Percentiles rank a stretch among this genome's conserved stretches.
Conservation (phyloP, 2,888 invertebrate species). For the Drosophila pseudotalamancana region DNA sequence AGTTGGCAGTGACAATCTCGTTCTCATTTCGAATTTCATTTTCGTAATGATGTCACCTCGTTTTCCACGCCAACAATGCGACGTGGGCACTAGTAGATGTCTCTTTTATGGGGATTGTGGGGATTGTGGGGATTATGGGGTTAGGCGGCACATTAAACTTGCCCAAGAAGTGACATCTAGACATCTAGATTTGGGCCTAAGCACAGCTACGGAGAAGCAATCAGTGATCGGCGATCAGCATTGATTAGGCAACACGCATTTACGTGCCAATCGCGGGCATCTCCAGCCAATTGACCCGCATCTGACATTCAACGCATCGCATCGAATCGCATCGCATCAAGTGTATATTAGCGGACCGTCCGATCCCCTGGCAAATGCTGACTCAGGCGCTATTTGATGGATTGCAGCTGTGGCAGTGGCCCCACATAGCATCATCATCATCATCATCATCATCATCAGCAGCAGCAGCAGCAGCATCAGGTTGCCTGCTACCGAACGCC, state of each 20-base stretch:
- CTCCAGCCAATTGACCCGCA: constrained; percentile 52
- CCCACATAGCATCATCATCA: constrained; percentile 5
- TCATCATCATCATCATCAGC: no score
- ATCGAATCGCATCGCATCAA: no score
- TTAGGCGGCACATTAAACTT: constrained; percentile 46
- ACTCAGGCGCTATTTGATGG: constrained; percentile 59
- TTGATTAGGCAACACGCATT: constrained; percentile 30
- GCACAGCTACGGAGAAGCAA: constrained; percentile 8
- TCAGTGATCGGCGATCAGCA: constrained; percentile 13
- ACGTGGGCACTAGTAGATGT: constrained; percentile 16
- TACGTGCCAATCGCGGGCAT: constrained; percentile 24
- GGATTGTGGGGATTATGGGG: constrained; percentile 61
- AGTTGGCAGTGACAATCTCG: constrained; percentile 36
- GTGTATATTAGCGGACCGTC: constrained; percentile 39
- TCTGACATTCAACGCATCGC: constrained; percentile 40
- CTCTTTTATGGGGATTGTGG: constrained; percentile 59
- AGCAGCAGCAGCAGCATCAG: no score
- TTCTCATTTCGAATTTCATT: constrained; percentile 52
- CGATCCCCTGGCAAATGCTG: constrained; percentile 21
- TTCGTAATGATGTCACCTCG: constrained; percentile 59
- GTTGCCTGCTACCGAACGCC: constrained; percentile 27
- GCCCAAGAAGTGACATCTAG: constrained; percentile 14
- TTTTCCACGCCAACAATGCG: constrained; percentile 31
- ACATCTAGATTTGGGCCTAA: constrained; percentile 11
- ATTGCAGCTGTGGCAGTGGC: constrained; percentile 64